Percentiles rank a stretch among this genome's conserved stretches.
Evolutionary conservation across 1,140 invertebrate genomes (phyloP).

Genomic region (Eurytemora carolleeae): DNA sequence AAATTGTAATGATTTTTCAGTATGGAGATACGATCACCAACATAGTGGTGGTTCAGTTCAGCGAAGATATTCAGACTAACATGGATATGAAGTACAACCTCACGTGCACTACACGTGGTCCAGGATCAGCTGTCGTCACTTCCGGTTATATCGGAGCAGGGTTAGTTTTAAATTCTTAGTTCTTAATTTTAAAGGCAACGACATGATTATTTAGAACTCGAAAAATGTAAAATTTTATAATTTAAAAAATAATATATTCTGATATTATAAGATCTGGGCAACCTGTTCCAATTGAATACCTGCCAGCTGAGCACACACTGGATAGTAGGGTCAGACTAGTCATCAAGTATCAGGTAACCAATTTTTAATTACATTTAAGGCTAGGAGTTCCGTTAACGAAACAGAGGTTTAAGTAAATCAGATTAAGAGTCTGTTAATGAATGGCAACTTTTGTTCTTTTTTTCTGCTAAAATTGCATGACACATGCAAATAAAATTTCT

Average conservation of each 20-base stretch:
- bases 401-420: no score
- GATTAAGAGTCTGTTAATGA: no score
- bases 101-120: constrained; percentile 68
- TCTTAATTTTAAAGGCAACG: no score
- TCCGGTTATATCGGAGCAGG: constrained; percentile 79
- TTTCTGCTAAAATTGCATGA: no score
- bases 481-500: no score
- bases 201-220: no score
- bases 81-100: constrained; percentile 75
- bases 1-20: constrained; percentile 10
- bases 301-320: constrained; percentile 68
- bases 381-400: no score
- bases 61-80: constrained; percentile 72
- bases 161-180: constrained; percentile 42
- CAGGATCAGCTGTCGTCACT: constrained; percentile 73
- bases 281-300: constrained; percentile 70
- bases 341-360: constrained; percentile 2
- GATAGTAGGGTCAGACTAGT: constrained; percentile 63
- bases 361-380: no score
- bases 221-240: no score
- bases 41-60: constrained; percentile 81
- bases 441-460: no score
- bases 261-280: constrained; percentile 44
- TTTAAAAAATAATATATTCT: constrained; percentile 12
- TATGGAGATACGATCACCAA: constrained; percentile 80